Percentiles rank a stretch among this genome's conserved stretches.
Evolutionary conservation across 2,797 vertebrate species (phyloP).

Genomic region (Buphagus erythrorhynchus): DNA sequence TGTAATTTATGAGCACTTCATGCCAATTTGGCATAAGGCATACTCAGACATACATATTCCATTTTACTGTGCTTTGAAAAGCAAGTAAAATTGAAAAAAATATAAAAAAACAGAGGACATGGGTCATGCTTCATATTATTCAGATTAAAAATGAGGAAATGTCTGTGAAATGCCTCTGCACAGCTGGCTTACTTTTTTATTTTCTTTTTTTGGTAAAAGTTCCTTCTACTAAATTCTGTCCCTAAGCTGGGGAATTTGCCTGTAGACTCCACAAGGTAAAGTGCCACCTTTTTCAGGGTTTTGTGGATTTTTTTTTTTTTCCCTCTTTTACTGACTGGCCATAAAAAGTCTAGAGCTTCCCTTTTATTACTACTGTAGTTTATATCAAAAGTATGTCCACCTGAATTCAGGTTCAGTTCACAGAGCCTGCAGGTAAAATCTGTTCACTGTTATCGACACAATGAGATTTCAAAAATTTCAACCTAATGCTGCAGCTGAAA

Average conservation of each 20-base stretch:
- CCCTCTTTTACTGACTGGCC: neutral
- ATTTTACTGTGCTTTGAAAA: neutral
- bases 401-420: neutral
- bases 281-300: neutral
- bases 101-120: neutral
- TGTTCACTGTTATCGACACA: neutral
- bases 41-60: neutral
- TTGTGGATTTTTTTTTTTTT: neutral
- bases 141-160: neutral
- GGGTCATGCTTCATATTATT: neutral
- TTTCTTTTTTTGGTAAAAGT: neutral
- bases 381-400: neutral
- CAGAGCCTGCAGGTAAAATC: neutral
- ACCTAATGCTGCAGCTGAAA: neutral
- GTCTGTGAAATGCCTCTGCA: neutral
- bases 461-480: neutral
- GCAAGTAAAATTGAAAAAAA: neutral
- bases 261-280: neutral
- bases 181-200: neutral
- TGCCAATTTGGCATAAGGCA: neutral
- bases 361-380: neutral
- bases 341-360: neutral
- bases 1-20: slow-evolving; percentile 9
- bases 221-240: neutral
- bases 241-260: neutral